phyloP scores from a whole-genome alignment of 2,888 invertebrate genomes.

The Leptinotarsa tumamoca region DNA sequence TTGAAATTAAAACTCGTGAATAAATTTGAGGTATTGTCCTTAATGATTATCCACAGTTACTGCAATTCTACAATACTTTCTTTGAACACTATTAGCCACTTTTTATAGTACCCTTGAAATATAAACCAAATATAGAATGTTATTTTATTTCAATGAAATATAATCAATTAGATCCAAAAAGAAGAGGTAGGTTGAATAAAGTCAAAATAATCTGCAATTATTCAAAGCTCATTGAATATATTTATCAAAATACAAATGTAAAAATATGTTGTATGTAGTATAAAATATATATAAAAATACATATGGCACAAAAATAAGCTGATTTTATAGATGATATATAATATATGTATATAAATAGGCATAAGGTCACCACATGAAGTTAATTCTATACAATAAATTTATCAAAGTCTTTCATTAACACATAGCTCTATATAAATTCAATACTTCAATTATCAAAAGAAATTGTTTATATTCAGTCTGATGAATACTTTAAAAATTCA shows the following conservation, averaged over 20 bases:
- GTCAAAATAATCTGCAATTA: neutral
- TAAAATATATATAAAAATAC: conserved; percentile 9
- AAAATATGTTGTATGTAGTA: neutral
- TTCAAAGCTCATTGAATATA: neutral
- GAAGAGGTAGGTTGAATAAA: neutral
- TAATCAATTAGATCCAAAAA: neutral
- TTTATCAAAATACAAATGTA: neutral
- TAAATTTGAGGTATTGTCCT: too few species aligned
- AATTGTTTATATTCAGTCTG: too few species aligned
- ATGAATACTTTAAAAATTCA: neutral
- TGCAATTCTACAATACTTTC: too few species aligned
- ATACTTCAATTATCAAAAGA: neutral
- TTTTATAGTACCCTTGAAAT: too few species aligned
- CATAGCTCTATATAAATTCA: neutral
- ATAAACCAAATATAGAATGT: too few species aligned
- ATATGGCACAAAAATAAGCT: conserved; percentile 13
- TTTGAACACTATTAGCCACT: too few species aligned
- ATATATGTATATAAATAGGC: conserved; percentile 1
- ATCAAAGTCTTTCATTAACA: neutral
- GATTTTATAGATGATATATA: neutral
- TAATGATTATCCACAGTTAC: too few species aligned
- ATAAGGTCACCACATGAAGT: neutral
- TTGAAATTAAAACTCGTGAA: too few species aligned
- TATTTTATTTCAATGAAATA: neutral
- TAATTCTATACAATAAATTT: conserved; percentile 12